Conservation (phyloP, 1,140 invertebrate genomes). For the Polyergus mexicanus region DNA sequence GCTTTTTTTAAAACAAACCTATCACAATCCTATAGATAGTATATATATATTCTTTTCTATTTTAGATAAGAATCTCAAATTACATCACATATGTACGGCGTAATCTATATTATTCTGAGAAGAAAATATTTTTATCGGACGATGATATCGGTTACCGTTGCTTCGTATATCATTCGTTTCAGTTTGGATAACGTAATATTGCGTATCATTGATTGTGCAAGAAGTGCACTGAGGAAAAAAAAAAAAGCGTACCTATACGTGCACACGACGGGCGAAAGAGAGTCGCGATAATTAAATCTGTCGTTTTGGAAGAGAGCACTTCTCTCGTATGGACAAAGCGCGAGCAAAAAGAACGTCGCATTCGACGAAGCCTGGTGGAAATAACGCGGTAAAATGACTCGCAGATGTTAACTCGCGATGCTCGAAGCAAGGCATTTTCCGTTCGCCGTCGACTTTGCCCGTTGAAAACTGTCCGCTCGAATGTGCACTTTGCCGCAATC, state of each 20-base stretch:
- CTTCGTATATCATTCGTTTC: conserved; percentile 18
- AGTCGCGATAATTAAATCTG: conserved; percentile 68
- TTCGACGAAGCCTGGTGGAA: conserved; percentile 71
- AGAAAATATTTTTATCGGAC: not conserved
- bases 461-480: conserved; percentile 72
- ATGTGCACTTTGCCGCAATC: conserved; percentile 56
- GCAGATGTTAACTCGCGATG: conserved; percentile 68
- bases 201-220: conserved; percentile 18
- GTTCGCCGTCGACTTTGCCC: conserved; percentile 63
- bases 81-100: not conserved
- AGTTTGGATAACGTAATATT: conserved; percentile 12
- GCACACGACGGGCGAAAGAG: not conserved
- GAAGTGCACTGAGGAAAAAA: not conserved
- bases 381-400: conserved; percentile 71
- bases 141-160: not conserved
- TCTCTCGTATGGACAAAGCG: conserved; percentile 34
- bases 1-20: no score
- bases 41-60: no score
- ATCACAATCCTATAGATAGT: no score
- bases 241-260: not conserved
- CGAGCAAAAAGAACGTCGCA: conserved; percentile 38
- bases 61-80: not conserved
- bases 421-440: conserved; percentile 60
- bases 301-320: conserved; percentile 25
- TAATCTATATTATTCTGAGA: conserved; percentile 1